These are phyloP conservation scores for Pygmarrhopalites habei DNA, from an alignment of 1,140 invertebrate genomes.

Conservation along the genomic window DNA sequence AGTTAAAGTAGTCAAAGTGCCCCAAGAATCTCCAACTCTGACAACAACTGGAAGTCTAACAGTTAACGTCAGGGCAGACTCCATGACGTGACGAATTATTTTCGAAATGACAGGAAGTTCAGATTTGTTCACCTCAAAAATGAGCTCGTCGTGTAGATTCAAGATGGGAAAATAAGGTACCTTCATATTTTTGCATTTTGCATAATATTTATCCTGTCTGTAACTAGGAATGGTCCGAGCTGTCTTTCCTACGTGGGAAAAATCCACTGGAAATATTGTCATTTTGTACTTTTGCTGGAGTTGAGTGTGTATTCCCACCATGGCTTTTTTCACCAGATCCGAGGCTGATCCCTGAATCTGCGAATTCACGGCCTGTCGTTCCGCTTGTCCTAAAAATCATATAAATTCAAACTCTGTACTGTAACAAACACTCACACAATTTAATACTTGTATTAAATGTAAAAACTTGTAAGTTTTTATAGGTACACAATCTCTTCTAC, in stretches of 20 bases:
- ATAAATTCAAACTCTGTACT: no score
- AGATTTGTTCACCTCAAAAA: conserved; percentile 69
- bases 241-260: no score
- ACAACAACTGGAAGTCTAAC: conserved; percentile 81
- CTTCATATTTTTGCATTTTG: conserved; percentile 33
- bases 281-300: neutral
- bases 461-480: no score
- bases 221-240: no score
- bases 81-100: conserved; percentile 71
- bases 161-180: conserved; percentile 50
- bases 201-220: no score
- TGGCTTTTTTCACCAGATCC: conserved; percentile 86
- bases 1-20: conserved; percentile 43
- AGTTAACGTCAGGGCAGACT: conserved; percentile 60
- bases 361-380: conserved; percentile 91
- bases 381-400: conserved; percentile 69
- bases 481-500: no score
- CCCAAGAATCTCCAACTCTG: conserved; percentile 74
- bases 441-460: no score
- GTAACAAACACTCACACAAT: no score
- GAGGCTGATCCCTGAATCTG: conserved; percentile 92
- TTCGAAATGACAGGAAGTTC: conserved; percentile 36
- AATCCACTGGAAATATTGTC: no score
- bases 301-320: conserved; percentile 63
- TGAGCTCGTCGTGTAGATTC: conserved; percentile 88